Percentiles rank a stretch among this genome's conserved stretches.
Conservation (phyloP, 2,888 invertebrate species). For the Kryphioiulus occultus region DNA sequence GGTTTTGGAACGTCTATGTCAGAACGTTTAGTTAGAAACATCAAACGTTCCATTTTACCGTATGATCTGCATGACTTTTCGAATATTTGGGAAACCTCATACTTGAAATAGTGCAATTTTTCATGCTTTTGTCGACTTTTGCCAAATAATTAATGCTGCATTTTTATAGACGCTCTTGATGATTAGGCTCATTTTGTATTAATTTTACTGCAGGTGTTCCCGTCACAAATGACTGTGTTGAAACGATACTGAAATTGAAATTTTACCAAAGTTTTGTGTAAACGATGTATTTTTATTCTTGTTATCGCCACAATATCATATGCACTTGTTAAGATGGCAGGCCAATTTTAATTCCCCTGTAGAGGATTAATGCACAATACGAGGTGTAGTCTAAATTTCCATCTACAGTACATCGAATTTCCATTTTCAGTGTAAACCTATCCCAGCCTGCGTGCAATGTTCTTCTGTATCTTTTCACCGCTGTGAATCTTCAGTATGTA, state of each 20-base stretch:
- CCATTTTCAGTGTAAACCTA: neutral
- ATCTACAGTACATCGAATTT: conserved; percentile 6
- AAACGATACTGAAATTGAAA: neutral
- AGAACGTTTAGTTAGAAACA: neutral
- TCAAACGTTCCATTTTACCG: neutral
- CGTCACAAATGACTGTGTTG: neutral
- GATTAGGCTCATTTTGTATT: neutral
- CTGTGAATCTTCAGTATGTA: neutral
- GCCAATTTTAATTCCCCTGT: neutral
- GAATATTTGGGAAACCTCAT: neutral
- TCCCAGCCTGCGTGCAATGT: conserved; percentile 16
- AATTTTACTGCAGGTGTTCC: neutral
- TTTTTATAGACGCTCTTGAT: neutral
- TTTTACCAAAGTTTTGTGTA: neutral
- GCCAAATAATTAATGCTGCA: neutral
- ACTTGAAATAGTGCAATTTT: neutral
- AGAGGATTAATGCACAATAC: neutral
- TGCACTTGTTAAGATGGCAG: conserved; percentile 20
- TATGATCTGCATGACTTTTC: neutral
- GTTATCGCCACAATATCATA: neutral
- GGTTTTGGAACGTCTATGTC: neutral
- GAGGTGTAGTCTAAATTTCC: neutral
- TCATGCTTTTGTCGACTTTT: neutral
- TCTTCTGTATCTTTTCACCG: neutral
- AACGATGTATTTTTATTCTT: conserved; percentile 20